These are phyloP conservation scores for Lucilia cuprina DNA, from an alignment of 1,140 invertebrate genomes.

Conservation along the genomic window DNA sequence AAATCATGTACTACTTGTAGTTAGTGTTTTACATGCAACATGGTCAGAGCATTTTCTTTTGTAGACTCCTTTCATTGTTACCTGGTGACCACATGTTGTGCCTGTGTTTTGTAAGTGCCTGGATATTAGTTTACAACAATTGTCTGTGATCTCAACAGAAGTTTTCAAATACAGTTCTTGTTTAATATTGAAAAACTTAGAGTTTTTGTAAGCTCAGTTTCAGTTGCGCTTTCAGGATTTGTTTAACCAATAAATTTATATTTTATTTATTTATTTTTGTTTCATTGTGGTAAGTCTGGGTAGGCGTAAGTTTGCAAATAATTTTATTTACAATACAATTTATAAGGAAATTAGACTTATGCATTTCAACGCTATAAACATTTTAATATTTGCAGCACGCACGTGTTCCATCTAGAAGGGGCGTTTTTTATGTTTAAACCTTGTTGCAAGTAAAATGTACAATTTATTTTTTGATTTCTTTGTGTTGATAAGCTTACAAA, in stretches of 20 bases:
- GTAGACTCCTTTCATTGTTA: neutral
- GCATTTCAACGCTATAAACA: neutral
- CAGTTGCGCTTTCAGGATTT: slow-evolving; percentile 4
- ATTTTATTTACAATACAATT: slow-evolving; percentile 2
- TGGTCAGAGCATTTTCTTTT: too few species aligned
- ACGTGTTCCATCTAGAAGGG: neutral
- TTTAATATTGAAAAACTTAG: neutral
- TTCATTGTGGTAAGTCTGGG: neutral
- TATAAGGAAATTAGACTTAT: neutral
- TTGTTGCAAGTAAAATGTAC: neutral
- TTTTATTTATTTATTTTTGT: neutral
- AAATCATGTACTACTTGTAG: neutral
- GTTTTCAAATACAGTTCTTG: neutral
- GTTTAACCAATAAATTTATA: slow-evolving; percentile 5
- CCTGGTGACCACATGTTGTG: neutral
- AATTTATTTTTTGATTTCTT: neutral
- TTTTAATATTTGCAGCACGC: neutral
- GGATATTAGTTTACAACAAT: neutral
- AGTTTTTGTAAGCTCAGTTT: neutral
- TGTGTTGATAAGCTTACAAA: too few species aligned
- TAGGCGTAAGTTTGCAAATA: neutral
- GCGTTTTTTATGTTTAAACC: neutral
- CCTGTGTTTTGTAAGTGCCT: neutral
- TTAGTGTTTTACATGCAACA: neutral
- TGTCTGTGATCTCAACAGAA: neutral